Conservation (phyloP, 2,113 vertebrate species). For the Heteronetta atricapilla region DNA sequence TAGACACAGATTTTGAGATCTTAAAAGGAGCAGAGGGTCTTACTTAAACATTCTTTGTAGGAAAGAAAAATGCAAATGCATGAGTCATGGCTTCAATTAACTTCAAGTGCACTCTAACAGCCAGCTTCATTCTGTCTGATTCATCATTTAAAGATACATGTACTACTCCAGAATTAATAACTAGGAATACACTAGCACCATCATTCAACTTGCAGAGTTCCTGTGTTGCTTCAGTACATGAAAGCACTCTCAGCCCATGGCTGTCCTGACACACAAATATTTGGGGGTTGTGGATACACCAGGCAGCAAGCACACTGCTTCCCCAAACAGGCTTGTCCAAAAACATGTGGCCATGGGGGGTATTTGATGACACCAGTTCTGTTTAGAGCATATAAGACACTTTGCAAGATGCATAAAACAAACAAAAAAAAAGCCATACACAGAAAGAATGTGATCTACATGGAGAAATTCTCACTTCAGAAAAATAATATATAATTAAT, state of each 20-base stretch:
- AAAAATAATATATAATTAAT: not conserved
- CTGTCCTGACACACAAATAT: not conserved
- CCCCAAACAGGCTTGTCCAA: not conserved
- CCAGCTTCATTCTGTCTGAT: constrained; percentile 25
- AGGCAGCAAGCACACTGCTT: not conserved
- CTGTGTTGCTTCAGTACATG: not conserved
- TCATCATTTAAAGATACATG: constrained; percentile 5
- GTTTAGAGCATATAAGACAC: not conserved
- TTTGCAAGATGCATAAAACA: not conserved
- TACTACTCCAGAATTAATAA: constrained; percentile 35
- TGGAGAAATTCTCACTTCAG: not conserved
- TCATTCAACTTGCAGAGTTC: not conserved
- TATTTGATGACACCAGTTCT: not conserved
- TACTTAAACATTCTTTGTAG: not conserved
- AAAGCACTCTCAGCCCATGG: not conserved
- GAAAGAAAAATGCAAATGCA: constrained; percentile 33
- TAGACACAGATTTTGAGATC: not conserved
- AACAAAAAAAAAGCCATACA: not conserved
- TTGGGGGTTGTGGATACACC: not conserved
- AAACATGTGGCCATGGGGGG: not conserved
- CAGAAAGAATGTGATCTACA: not conserved
- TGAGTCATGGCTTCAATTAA: constrained; percentile 63
- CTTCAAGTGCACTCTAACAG: constrained; percentile 32
- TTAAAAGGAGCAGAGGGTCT: not conserved
- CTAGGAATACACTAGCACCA: not conserved